Evolutionary conservation across 2,888 invertebrate genomes (phyloP).

Genomic region (Drosophila testacea): DNA sequence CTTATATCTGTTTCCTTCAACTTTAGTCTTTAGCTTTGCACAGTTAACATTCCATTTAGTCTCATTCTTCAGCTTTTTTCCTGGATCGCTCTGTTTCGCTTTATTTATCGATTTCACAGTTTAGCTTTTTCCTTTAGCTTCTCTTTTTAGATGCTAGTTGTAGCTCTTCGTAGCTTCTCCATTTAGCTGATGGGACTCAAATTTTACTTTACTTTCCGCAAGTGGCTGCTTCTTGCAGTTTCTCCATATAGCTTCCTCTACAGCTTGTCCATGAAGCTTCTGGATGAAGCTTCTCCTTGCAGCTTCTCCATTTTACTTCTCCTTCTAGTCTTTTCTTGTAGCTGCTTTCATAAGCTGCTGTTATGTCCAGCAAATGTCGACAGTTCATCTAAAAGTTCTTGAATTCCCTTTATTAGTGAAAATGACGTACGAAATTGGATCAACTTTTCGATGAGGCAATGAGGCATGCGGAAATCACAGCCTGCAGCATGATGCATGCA

Average conservation of each 20-base stretch:
- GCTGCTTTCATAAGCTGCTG: not conserved
- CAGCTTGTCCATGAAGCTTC: not conserved
- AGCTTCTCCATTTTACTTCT: not conserved
- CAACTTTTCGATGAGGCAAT: conserved; percentile 23
- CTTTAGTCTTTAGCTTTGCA: too few species aligned
- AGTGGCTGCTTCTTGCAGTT: not conserved
- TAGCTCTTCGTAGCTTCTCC: too few species aligned
- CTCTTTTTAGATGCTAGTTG: not conserved
- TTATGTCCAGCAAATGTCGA: conserved; percentile 1
- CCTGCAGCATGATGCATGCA: conserved; percentile 20
- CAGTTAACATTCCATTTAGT: too few species aligned
- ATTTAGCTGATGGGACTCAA: too few species aligned
- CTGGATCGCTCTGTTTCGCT: too few species aligned
- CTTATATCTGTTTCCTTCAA: too few species aligned
- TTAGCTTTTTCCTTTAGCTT: not conserved
- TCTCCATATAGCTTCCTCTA: not conserved
- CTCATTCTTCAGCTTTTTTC: too few species aligned
- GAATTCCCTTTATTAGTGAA: conserved; percentile 25
- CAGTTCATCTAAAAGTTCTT: conserved; percentile 7
- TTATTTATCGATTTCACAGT: too few species aligned
- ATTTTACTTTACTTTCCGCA: too few species aligned
- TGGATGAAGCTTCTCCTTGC: not conserved
- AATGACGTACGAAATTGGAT: conserved; percentile 38
- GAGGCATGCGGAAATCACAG: conserved; percentile 69
- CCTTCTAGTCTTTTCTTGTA: not conserved